Percentiles rank a stretch among this genome's conserved stretches.
phyloP scores from a whole-genome alignment of 2,888 invertebrate genomes.

The Leucania comma region DNA sequence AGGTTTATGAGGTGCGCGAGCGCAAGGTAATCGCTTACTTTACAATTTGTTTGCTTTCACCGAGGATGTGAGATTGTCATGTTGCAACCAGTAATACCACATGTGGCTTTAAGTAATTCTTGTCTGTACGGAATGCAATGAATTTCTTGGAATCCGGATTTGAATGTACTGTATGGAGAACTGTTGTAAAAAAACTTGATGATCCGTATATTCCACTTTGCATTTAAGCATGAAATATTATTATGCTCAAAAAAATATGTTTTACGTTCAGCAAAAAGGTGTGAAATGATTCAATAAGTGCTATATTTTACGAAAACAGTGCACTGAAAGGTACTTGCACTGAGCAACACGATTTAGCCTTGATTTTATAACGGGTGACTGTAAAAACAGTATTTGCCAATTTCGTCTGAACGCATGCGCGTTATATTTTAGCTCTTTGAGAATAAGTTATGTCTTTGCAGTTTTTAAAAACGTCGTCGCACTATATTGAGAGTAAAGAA shows the following conservation, averaged over 20 bases:
- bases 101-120: slow-evolving; percentile 70
- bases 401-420: slow-evolving; percentile 15
- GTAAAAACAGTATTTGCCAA: slow-evolving; percentile 51
- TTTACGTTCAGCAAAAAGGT: slow-evolving; percentile 10
- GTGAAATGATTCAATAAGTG: slow-evolving; percentile 29
- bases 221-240: slow-evolving; percentile 1
- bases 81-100: slow-evolving; percentile 77
- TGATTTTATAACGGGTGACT: slow-evolving; percentile 49
- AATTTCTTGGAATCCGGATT: slow-evolving; percentile 25
- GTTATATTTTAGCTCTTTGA: slow-evolving; percentile 5
- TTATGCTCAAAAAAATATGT: slow-evolving; percentile 3
- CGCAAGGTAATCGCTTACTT: slow-evolving; percentile 74
- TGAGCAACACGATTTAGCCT: slow-evolving; percentile 52
- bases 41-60: slow-evolving; percentile 87
- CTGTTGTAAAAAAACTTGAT: neutral
- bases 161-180: slow-evolving; percentile 14
- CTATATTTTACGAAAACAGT: slow-evolving; percentile 19
- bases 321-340: slow-evolving; percentile 34
- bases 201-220: slow-evolving; percentile 4
- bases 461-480: neutral
- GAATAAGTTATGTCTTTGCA: neutral
- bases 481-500: neutral
- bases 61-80: slow-evolving; percentile 76
- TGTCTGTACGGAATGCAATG: slow-evolving; percentile 68
- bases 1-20: slow-evolving; percentile 54